These are phyloP conservation scores for Tetramorium bicarinatum DNA, from an alignment of 2,888 invertebrate genomes.

Conservation along the genomic window DNA sequence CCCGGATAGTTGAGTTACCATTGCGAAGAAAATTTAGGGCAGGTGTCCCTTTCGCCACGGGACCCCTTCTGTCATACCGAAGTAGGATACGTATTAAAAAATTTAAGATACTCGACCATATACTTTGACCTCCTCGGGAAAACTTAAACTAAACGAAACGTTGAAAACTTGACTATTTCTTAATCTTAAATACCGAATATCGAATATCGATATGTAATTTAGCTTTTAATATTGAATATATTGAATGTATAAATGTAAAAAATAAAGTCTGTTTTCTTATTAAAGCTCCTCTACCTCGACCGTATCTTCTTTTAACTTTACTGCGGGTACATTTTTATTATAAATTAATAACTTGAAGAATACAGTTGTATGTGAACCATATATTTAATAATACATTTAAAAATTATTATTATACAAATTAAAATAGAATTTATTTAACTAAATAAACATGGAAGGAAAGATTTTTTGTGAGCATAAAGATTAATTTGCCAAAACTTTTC, in stretches of 20 bases:
- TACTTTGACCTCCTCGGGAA: constrained; percentile 21
- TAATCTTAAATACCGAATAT: not conserved
- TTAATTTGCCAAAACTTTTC: not conserved
- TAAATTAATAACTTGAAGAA: constrained; percentile 10
- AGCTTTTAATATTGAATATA: not conserved
- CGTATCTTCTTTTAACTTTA: not conserved
- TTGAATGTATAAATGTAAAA: not conserved
- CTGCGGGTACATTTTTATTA: not conserved
- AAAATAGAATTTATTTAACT: not conserved
- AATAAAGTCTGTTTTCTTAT: not conserved
- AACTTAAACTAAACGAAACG: constrained; percentile 29
- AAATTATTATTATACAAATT: not conserved
- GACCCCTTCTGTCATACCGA: not conserved
- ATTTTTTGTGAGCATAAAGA: not conserved
- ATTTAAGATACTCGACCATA: constrained; percentile 34
- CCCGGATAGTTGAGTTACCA: not conserved
- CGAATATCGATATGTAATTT: not conserved
- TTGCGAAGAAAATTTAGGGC: constrained; percentile 28
- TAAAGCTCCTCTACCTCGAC: too few relatives aligned
- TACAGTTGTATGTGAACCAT: not conserved
- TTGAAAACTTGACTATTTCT: not conserved
- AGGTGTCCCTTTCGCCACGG: constrained; percentile 16
- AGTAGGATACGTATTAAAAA: constrained; percentile 21
- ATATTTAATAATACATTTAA: not conserved
- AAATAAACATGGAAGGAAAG: not conserved